Evolutionary conservation across 2,113 vertebrate genomes (phyloP).

Genomic region (Corythornis madagascariensis): DNA sequence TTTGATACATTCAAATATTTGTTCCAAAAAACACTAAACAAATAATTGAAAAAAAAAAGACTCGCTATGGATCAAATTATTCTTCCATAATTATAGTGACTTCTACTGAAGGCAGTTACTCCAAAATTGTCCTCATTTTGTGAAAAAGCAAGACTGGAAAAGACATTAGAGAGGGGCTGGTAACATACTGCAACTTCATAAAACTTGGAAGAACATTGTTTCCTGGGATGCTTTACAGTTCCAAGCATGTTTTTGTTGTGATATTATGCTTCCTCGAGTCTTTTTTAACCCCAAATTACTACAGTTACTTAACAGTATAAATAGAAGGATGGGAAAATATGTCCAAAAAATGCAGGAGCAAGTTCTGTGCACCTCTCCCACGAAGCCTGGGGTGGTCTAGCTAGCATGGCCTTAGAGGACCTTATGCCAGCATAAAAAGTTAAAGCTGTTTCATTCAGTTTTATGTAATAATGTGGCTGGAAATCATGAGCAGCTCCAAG

Average conservation of each 20-base stretch:
- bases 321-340: neutral
- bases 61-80: neutral
- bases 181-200: neutral
- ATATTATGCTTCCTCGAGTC: neutral
- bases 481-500: conserved; percentile 1
- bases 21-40: neutral
- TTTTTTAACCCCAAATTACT: conserved; percentile 5
- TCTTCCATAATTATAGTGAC: neutral
- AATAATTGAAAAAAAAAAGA: neutral
- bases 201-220: conserved; percentile 2
- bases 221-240: neutral
- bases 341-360: neutral
- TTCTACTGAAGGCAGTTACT: neutral
- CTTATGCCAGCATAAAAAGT: neutral
- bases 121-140: neutral
- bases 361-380: neutral
- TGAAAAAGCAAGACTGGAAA: neutral
- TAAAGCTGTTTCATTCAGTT: neutral
- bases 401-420: conserved; percentile 1
- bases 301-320: neutral
- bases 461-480: neutral
- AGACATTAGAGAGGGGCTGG: neutral
- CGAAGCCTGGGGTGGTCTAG: neutral
- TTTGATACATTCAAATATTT: neutral
- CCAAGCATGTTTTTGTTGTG: neutral